A percentile compares a stretch with the other conserved stretches of the same genome.
Conservation (phyloP, 2,888 invertebrate genomes). For the Dexiosoma caninum region DNA sequence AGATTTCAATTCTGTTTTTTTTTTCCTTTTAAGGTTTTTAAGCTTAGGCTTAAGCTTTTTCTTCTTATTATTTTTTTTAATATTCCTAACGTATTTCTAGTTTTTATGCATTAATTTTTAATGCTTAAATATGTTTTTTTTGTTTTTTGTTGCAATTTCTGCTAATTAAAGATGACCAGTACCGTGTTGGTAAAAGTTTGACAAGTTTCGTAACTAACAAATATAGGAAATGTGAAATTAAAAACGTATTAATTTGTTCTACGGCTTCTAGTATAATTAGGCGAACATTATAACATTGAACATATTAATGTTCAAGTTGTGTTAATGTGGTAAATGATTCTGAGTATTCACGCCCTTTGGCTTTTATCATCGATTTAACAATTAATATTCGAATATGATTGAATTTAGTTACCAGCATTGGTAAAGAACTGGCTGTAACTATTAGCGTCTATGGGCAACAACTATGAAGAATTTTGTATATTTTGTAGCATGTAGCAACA, state of each 20-base stretch:
- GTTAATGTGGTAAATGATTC: no score
- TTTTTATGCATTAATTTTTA: background rate
- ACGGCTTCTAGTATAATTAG: background rate
- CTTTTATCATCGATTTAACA: no score
- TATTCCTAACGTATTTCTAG: background rate
- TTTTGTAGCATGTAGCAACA: no score
- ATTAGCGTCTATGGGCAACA: no score
- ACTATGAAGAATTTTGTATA: no score
- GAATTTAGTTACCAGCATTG: no score
- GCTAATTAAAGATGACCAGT: background rate
- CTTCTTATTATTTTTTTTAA: background rate
- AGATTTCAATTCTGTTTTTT: background rate
- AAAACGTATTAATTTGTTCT: background rate
- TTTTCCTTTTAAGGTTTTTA: background rate
- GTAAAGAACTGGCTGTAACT: no score
- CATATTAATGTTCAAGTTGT: background rate
- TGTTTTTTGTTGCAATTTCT: conserved; percentile 7
- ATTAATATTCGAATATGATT: no score
- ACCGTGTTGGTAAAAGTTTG: background rate
- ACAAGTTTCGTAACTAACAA: background rate
- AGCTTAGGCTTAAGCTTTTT: background rate
- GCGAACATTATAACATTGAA: background rate
- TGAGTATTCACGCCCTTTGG: no score
- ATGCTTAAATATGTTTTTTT: background rate
- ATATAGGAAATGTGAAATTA: conserved; percentile 29